phyloP scores from a whole-genome alignment of 2,888 invertebrate species.

The Leptopilina drosophilae region DNA sequence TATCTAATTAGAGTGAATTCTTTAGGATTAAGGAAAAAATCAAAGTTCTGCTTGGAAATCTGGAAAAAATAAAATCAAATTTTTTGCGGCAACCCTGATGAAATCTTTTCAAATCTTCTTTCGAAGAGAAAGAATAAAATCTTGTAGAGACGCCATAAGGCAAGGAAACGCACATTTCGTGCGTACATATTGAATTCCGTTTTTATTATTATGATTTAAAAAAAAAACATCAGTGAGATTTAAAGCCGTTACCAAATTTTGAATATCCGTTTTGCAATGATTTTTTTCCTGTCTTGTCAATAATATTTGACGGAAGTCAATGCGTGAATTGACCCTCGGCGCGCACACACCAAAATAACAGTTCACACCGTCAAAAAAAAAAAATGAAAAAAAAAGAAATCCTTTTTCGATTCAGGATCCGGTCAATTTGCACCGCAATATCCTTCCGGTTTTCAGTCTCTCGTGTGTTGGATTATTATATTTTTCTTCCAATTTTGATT shows the following conservation, averaged over 20 bases:
- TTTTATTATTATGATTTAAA: neutral
- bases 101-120: too few species aligned
- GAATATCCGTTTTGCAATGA: slow-evolving; percentile 29
- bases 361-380: slow-evolving; percentile 5
- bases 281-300: slow-evolving; percentile 22
- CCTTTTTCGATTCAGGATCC: slow-evolving; percentile 46
- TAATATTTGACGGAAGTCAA: slow-evolving; percentile 32
- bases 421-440: slow-evolving; percentile 65
- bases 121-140: too few species aligned
- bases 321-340: slow-evolving; percentile 20
- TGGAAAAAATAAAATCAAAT: too few species aligned
- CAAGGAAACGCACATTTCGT: too few species aligned
- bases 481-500: slow-evolving; percentile 47
- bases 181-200: slow-evolving; percentile 5
- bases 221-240: slow-evolving; percentile 12
- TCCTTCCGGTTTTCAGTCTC: slow-evolving; percentile 61
- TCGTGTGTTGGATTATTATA: slow-evolving; percentile 45
- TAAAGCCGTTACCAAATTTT: slow-evolving; percentile 27
- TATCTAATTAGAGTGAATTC: too few species aligned
- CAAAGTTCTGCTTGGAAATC: too few species aligned
- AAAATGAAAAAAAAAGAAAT: slow-evolving; percentile 43
- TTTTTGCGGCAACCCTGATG: too few species aligned
- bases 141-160: too few species aligned
- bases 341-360: slow-evolving; percentile 8
- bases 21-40: too few species aligned